A percentile compares a stretch with the other conserved stretches of the same genome.
These are phyloP conservation scores for Lepus americanus DNA, from an alignment of 2,113 vertebrate species.

Conservation along the genomic window DNA sequence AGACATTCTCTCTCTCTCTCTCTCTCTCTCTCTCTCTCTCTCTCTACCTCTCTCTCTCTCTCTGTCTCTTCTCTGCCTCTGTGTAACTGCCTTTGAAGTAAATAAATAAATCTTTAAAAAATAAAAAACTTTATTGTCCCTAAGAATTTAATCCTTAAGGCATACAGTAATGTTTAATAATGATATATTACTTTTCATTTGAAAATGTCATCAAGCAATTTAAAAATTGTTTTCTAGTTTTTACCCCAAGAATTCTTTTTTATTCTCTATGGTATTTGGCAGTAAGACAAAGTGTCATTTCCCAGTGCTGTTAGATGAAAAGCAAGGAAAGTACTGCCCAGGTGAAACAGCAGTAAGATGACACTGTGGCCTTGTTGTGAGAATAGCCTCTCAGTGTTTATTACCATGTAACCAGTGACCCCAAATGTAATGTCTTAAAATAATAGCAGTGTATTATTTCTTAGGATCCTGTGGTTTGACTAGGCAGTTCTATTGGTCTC, in stretches of 20 bases:
- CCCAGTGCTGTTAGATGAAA: conserved; percentile 36
- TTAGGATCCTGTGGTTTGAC: neutral
- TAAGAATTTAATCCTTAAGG: conserved; percentile 34
- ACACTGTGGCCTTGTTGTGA: neutral
- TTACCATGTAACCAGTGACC: neutral
- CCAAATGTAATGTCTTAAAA: neutral
- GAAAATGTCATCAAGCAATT: conserved; percentile 17
- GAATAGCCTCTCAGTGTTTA: neutral
- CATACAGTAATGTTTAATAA: neutral
- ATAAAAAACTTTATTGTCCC: neutral
- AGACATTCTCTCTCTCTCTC: no score
- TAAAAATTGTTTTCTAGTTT: conserved; percentile 15
- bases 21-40: no score
- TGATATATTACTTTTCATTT: conserved; percentile 9
- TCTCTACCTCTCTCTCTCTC: no score
- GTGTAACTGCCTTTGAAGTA: no score
- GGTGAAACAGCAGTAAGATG: neutral
- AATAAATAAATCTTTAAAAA: no score
- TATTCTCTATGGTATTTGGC: neutral
- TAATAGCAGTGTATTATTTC: neutral
- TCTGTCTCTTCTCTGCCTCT: no score
- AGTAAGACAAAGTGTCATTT: neutral
- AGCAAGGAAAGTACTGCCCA: neutral
- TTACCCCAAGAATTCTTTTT: neutral
- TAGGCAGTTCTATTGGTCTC: neutral